Base-by-base conservation (phyloP, 2,888 invertebrate species). In the Calameuta pallipes region DNA sequence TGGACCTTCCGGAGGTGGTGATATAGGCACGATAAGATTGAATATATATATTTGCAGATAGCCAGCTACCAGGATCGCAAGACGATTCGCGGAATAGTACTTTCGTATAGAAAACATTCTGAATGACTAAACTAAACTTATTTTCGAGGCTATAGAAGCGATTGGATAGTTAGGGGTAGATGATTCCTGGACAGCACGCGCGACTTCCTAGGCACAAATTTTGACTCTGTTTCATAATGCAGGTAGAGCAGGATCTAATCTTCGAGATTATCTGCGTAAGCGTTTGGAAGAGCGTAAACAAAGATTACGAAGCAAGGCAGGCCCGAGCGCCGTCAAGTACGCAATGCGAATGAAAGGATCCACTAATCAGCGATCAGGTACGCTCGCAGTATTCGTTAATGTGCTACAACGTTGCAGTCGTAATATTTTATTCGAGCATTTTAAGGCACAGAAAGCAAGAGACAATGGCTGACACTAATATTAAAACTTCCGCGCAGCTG, bases 201-300 rank as follows among this genome's bases (percentile, higher is more conserved):
- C 37, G 56, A 75, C 4, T 31, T 73, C 76, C 75, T 74, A 71
- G 69, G 30, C 31, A 76, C 70, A 68, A 30, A 78, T 79, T 75
- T 75, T 13, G 36, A 70, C 33, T 56, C 9, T 75, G 68, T 77
- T 73, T 12, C 41, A 41, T 15, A 15, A 79, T 80, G 1, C 90
- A 93, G 89, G 92, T 73, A 92, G 93, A 77, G 93, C 93, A 81
- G 92, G 93, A 75, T 92, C 93, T 12, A 93, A 93, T 85, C 90
- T 94, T 76, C 94, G 94, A 85, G 94, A 94, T 85, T 94, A 94
- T 86, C 89, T 94, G 71, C 93, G 93, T 85, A 92, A 93, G 79
- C 91, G 94, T 36, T 89, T 94, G 73, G 94, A 94, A 82, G 94
- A 94, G 83, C 92, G 94, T 68, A 93, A 93, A 83, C 92, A 92